phyloP scores from a whole-genome alignment of 2,113 vertebrate genomes.

The Blennius ocellaris region DNA sequence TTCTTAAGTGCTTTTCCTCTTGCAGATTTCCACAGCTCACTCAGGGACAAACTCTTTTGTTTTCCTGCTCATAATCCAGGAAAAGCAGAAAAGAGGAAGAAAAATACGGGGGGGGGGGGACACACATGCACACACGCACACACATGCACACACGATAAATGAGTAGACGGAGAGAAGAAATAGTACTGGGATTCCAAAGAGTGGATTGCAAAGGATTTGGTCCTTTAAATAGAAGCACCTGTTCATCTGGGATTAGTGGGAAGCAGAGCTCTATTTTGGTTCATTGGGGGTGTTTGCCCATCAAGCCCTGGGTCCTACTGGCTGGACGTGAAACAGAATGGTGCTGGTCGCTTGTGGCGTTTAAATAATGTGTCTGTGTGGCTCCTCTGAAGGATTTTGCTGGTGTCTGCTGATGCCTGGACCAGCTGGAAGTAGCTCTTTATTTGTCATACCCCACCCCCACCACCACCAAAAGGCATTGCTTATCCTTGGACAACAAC shows the following conservation, averaged over 20 bases:
- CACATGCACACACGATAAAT: background rate
- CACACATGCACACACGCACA: too few species aligned
- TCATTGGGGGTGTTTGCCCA: slow-evolving; percentile 47
- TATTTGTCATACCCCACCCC: background rate
- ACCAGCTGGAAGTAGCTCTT: slow-evolving; percentile 4
- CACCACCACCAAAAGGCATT: background rate
- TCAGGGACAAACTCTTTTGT: slow-evolving; percentile 52
- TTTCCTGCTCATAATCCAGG: slow-evolving; percentile 35
- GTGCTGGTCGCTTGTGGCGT: slow-evolving; percentile 21
- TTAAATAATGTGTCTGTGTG: slow-evolving; percentile 6
- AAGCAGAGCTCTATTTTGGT: slow-evolving; percentile 77
- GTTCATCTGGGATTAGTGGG: slow-evolving; percentile 82
- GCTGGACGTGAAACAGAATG: slow-evolving; percentile 33
- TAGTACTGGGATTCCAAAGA: slow-evolving; percentile 60
- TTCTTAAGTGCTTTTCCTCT: slow-evolving; percentile 63
- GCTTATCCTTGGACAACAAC: background rate
- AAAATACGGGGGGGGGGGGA: slow-evolving; percentile 2
- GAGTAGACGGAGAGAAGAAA: slow-evolving; percentile 34
- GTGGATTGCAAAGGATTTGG: slow-evolving; percentile 81
- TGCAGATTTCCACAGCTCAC: slow-evolving; percentile 54
- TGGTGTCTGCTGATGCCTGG: slow-evolving; percentile 20
- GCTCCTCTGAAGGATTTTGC: slow-evolving; percentile 1
- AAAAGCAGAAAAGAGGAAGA: slow-evolving; percentile 25
- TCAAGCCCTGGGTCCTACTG: slow-evolving; percentile 38
- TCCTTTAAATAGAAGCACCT: slow-evolving; percentile 84